Base-by-base conservation (phyloP, 2,797 vertebrate genomes). In the Cyprinodon diabolis region DNA sequence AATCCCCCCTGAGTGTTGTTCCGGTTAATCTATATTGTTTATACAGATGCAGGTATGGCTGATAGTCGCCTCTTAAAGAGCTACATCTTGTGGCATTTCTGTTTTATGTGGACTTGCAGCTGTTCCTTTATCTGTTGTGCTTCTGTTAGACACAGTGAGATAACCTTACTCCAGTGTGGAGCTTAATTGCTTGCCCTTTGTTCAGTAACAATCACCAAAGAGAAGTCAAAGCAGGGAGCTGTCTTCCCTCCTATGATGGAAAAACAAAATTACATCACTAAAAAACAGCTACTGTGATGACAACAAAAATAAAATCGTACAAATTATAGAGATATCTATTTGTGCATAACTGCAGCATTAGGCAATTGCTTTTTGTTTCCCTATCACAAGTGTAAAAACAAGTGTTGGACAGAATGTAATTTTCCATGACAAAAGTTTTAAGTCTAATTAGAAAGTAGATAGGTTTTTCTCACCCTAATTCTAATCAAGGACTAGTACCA, bases 181-280 rank as follows among this genome's bases (percentile, higher is more conserved):
- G 80, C 88, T 92, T 93, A 93, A 94, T 92, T 93, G 87, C 89
- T 87, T 89, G 82, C 81, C 86, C 87, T 76, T 52, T 47, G 60
- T 73, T 72, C 74, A 86, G 78, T 84, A 72, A 68, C 82, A 71
- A 85, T 79, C 62, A 82, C 84, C 75, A 65, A 75, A 72, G 68
- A 65, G 56, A 68, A 77, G 75, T 66, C 75, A 71, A 70, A 75
- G 74, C 69, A 51, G 47, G 43, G 69, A 77, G 76, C 60, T 30
- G 48, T 21, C 71, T 43, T 57, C 15, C 62, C 79, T 80, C 75
- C 74, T 66, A 68, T 69, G 66, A 23, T 35, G 66, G 45, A 7
- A 62, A 85, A 74, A 66, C 35, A 7, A 63, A 37, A 54, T 58
- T 68, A 75, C 66, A 55, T 69, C 65, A 72, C 13, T 7, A 52